Conservation (phyloP, 1,140 invertebrate genomes). For the fruit fly (Drosophila melanogaster) region Release_6_plus_ISO1_MT NT_033777.3:28917001-28917500, state of each 20-base stretch:
- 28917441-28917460: constrained; percentile 81
- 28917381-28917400: constrained; percentile 49
- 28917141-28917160: constrained; percentile 72
- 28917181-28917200: constrained; percentile 86
- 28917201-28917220: constrained; percentile 91
- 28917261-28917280: constrained; percentile 37
- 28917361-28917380: constrained; percentile 39
- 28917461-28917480: constrained; percentile 74
- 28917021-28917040: constrained; percentile 50
- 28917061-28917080: constrained; percentile 49
- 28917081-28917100: constrained; percentile 67
- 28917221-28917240: constrained; percentile 92
- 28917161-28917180: constrained; percentile 85
- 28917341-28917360: constrained; percentile 55
- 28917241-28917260: constrained; percentile 87
- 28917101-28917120: constrained; percentile 77
- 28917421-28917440: constrained; percentile 69
- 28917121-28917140: constrained; percentile 81
- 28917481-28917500: constrained; percentile 47
- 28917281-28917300: constrained; percentile 38
- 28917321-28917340: constrained; percentile 45
- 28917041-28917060: constrained; percentile 71
- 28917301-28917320: constrained; percentile 79
- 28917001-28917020: constrained; percentile 20
- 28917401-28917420: constrained; percentile 4